Evolutionary conservation across 2,888 invertebrate species (phyloP).

Genomic region (Drosophila koepferae): DNA sequence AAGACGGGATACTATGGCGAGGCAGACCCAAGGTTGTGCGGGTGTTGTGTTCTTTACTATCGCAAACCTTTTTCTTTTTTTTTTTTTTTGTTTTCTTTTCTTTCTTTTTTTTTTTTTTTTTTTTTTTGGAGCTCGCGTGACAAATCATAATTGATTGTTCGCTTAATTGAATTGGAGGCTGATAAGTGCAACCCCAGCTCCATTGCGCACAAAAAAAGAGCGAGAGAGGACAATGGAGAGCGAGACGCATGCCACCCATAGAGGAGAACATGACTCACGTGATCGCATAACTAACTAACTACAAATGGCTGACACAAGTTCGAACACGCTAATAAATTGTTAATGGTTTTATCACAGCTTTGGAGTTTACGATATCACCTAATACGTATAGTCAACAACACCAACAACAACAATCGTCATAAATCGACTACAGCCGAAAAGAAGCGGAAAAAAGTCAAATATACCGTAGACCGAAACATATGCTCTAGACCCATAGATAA

Average conservation of each 20-base stretch:
- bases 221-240: background rate
- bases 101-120: conserved; percentile 11
- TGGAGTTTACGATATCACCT: conserved; percentile 66
- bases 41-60: conserved; percentile 35
- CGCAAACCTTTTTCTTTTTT: conserved; percentile 30
- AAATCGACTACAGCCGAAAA: conserved; percentile 45
- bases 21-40: conserved; percentile 6
- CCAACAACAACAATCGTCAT: conserved; percentile 47
- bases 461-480: conserved; percentile 15
- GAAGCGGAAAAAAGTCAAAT: conserved; percentile 12
- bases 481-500: conserved; percentile 47
- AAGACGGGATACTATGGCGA: conserved; percentile 8
- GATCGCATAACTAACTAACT: conserved; percentile 39
- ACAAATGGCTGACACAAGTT: conserved; percentile 55
- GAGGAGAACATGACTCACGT: conserved; percentile 57
- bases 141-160: conserved; percentile 83
- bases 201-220: background rate
- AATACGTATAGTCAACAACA: conserved; percentile 31
- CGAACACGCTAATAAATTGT: conserved; percentile 76
- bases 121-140: conserved; percentile 68
- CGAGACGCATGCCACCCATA: conserved; percentile 41
- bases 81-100: background rate
- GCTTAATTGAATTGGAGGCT: conserved; percentile 80
- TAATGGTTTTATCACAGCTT: conserved; percentile 78
- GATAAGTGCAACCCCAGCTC: conserved; percentile 49